phyloP scores from a whole-genome alignment of 1,140 invertebrate species.

The Charaxes varanes region DNA sequence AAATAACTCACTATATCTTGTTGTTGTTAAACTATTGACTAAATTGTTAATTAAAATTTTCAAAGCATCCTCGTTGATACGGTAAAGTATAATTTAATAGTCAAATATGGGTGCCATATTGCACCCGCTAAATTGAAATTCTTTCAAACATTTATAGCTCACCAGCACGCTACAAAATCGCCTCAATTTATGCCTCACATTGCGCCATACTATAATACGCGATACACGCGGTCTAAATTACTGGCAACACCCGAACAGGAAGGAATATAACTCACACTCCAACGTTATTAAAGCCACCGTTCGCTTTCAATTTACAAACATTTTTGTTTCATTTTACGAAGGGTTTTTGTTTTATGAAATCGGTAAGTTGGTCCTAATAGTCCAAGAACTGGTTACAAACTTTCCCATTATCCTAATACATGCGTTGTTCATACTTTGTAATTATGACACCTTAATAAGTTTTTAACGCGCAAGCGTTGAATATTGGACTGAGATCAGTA shows the following conservation, averaged over 20 bases:
- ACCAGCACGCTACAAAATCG: conserved; percentile 21
- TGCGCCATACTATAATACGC: conserved; percentile 19
- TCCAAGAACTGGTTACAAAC: too few relatives aligned
- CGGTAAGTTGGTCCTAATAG: conserved; percentile 48
- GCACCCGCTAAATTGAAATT: conserved; percentile 21
- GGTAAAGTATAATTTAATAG: not conserved
- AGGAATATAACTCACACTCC: conserved; percentile 24
- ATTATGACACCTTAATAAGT: too few relatives aligned
- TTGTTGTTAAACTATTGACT: too few relatives aligned
- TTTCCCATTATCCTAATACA: too few relatives aligned
- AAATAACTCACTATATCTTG: too few relatives aligned
- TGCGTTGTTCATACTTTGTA: too few relatives aligned
- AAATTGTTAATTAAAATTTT: too few relatives aligned
- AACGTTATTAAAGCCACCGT: conserved; percentile 27
- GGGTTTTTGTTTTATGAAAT: conserved; percentile 57
- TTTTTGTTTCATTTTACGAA: conserved; percentile 42
- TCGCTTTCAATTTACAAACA: conserved; percentile 39
- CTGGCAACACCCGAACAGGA: conserved; percentile 19
- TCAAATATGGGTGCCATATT: not conserved
- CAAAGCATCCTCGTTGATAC: not conserved
- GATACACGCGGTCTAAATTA: conserved; percentile 25
- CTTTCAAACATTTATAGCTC: conserved; percentile 22
- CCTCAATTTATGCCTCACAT: conserved; percentile 23
- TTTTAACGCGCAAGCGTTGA: too few relatives aligned
- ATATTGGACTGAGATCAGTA: too few relatives aligned